Percentiles rank a stretch among this genome's conserved stretches.
Evolutionary conservation across 2,888 invertebrate species (phyloP).

Genomic region (Temnothorax unifasciatus): DNA sequence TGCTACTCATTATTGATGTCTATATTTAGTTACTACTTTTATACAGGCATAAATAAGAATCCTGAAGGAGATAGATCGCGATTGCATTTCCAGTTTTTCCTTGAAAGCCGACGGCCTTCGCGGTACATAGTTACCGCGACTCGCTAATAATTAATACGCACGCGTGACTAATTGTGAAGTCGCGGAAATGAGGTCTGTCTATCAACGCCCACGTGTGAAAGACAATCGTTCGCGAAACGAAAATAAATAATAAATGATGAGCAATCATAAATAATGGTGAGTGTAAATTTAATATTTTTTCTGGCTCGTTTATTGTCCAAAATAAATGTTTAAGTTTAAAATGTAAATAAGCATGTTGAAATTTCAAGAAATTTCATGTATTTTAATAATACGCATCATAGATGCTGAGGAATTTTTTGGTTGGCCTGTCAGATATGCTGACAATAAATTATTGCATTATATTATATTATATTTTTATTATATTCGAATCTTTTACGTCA

Average conservation of each 20-base stretch:
- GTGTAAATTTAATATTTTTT: neutral
- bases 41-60: neutral
- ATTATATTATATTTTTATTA: conserved; percentile 6
- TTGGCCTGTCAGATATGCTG: neutral
- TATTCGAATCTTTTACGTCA: neutral
- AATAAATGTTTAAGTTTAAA: neutral
- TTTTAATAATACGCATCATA: neutral
- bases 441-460: neutral
- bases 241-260: neutral
- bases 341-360: neutral
- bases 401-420: neutral
- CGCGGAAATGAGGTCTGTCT: conserved; percentile 13
- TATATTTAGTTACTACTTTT: neutral
- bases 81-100: conserved; percentile 26
- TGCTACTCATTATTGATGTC: neutral
- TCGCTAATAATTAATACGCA: conserved; percentile 20
- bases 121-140: neutral
- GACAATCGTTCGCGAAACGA: neutral
- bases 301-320: neutral
- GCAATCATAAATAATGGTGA: neutral
- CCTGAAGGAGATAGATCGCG: neutral
- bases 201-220: neutral
- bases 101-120: conserved; percentile 38
- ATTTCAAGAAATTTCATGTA: neutral
- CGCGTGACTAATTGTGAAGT: conserved; percentile 27